phyloP scores from a whole-genome alignment of 1,140 invertebrate genomes.

The Cepaea nemoralis region DNA sequence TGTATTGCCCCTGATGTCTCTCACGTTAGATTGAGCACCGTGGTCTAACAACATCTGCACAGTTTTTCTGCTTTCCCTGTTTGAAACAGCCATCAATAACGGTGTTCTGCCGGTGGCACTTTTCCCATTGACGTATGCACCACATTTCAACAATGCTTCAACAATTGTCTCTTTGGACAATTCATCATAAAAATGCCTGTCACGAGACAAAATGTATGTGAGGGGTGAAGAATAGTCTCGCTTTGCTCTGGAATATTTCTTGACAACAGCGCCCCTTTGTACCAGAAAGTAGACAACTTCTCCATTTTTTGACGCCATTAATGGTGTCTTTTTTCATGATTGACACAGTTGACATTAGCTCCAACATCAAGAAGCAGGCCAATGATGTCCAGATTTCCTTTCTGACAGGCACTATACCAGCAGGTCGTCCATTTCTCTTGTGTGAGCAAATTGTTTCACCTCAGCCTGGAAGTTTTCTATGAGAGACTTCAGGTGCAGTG shows the following conservation, averaged over 20 bases:
- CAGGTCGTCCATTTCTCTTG: not conserved
- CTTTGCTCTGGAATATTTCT: not conserved
- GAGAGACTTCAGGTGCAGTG: not conserved
- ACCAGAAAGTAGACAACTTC: not conserved
- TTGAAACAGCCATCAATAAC: not conserved
- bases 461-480: not conserved
- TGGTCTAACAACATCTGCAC: not conserved
- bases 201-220: not conserved
- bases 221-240: not conserved
- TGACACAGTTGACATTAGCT: not conserved
- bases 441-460: not conserved
- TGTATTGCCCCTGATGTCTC: not conserved
- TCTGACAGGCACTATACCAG: not conserved
- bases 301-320: not conserved
- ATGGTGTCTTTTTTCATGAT: not conserved
- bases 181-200: not conserved
- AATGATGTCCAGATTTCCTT: not conserved
- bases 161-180: not conserved
- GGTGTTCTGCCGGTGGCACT: not conserved
- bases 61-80: not conserved
- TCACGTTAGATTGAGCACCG: not conserved
- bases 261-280: not conserved
- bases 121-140: not conserved
- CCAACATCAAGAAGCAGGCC: not conserved
- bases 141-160: not conserved